Conservation (phyloP, 2,797 vertebrate genomes). For the Nannoperca australis region DNA sequence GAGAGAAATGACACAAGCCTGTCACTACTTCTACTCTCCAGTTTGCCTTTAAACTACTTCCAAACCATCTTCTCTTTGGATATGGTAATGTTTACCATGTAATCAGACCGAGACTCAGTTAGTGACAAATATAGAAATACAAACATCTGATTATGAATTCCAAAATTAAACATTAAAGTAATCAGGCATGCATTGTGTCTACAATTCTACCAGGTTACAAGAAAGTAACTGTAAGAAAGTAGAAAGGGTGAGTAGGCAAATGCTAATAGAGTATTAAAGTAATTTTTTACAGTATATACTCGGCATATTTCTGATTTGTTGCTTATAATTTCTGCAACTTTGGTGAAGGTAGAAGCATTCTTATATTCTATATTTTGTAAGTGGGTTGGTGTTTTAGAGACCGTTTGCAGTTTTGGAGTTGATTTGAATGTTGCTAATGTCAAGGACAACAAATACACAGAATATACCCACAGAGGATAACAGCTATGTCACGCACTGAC, state of each 20-base stretch:
- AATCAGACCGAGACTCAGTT: background rate
- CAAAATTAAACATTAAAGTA: background rate
- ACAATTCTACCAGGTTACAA: background rate
- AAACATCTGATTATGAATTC: background rate
- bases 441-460: background rate
- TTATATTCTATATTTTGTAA: background rate
- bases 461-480: constrained; percentile 28
- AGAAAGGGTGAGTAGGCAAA: background rate
- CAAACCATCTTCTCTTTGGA: background rate
- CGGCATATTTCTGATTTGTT: background rate
- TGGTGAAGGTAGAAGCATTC: background rate
- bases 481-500: background rate
- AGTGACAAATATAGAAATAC: background rate
- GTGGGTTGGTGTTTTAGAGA: constrained; percentile 4
- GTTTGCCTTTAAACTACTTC: background rate
- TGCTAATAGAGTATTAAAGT: background rate
- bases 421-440: constrained; percentile 34
- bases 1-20: background rate
- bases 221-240: background rate
- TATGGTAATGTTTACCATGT: background rate
- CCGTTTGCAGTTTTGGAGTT: constrained; percentile 4
- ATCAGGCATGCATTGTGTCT: background rate
- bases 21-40: background rate
- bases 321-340: background rate
- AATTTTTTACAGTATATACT: background rate